A percentile compares a stretch with the other conserved stretches of the same genome.
Evolutionary conservation across 92 coral and sea anemone genomes (phyloP).

Genomic region (Nematostella vectensis): DNA sequence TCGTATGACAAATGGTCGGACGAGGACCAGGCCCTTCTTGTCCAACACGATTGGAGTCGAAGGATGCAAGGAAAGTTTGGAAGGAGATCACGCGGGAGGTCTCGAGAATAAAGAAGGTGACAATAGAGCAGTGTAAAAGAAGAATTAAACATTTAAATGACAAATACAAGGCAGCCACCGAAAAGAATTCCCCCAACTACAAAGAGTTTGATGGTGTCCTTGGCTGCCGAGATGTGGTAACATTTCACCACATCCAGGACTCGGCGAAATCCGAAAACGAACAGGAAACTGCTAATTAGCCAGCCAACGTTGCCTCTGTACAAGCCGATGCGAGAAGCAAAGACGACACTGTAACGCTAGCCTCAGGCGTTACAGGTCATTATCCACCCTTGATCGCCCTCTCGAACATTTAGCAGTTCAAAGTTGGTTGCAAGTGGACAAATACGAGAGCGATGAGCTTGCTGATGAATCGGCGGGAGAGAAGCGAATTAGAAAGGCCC

Average conservation of each 20-base stretch:
- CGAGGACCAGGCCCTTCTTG: constrained; percentile 10
- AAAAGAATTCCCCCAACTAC: constrained; percentile 21
- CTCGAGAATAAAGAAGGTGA: constrained; percentile 1
- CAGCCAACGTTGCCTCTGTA: constrained; percentile 1
- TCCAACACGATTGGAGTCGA: constrained; percentile 9
- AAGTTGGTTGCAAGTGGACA: no score
- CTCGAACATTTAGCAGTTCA: no score
- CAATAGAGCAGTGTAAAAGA: constrained; percentile 11
- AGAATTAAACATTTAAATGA: constrained; percentile 20
- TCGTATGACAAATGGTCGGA: constrained; percentile 24
- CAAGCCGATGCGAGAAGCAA: background rate
- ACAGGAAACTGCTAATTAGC: constrained; percentile 4
- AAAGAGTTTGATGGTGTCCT: constrained; percentile 11
- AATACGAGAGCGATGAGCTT: no score
- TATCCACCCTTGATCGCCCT: no score
- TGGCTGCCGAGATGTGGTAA: constrained; percentile 21
- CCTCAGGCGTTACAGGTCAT: no score
- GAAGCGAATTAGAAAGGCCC: no score
- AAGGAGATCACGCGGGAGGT: constrained; percentile 16
- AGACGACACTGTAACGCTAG: no score
- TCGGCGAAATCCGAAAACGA: background rate
- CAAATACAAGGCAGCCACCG: constrained; percentile 19
- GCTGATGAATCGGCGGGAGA: no score
- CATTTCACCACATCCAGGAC: constrained; percentile 3
- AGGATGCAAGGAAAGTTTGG: constrained; percentile 21